Evolutionary conservation across 2,888 invertebrate species (phyloP).

Genomic region (Platycheirus albimanus): DNA sequence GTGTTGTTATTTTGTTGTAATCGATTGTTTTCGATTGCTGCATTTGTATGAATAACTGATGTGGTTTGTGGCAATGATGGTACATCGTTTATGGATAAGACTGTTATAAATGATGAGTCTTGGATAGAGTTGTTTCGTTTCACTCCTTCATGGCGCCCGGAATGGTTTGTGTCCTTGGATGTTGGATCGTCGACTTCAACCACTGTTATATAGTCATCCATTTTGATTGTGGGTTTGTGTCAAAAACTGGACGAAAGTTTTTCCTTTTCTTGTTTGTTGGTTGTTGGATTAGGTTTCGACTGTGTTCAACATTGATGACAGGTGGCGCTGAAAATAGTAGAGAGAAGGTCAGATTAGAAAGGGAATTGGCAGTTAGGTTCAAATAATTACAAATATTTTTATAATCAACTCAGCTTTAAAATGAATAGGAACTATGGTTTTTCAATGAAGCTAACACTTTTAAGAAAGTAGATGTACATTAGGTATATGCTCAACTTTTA

Average conservation of each 20-base stretch:
- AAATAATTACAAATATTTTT: too few relatives aligned
- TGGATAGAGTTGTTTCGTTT: conserved; percentile 77
- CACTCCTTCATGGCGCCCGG: conserved; percentile 78
- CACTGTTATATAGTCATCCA: conserved; percentile 85
- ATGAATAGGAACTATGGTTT: too few relatives aligned
- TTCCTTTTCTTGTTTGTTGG: background rate
- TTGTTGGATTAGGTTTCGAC: background rate
- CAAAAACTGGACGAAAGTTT: conserved; percentile 7
- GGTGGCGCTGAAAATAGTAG: conserved; percentile 46
- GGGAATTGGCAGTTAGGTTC: background rate
- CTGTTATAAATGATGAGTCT: conserved; percentile 85
- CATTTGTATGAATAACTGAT: conserved; percentile 71
- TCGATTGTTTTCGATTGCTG: conserved; percentile 24
- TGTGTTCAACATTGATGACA: conserved; percentile 42
- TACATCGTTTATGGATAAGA: conserved; percentile 84
- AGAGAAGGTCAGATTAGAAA: conserved; percentile 38
- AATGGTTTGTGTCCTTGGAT: conserved; percentile 79
- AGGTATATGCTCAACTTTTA: too few relatives aligned
- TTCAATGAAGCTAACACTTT: too few relatives aligned
- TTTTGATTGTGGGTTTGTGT: conserved; percentile 23
- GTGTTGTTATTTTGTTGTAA: conserved; percentile 76
- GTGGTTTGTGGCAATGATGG: conserved; percentile 64
- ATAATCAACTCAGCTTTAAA: too few relatives aligned
- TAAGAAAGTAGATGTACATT: too few relatives aligned
- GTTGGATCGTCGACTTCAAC: conserved; percentile 85